Conservation (phyloP, 2,113 vertebrate genomes). For the Pao palembangensis region DNA sequence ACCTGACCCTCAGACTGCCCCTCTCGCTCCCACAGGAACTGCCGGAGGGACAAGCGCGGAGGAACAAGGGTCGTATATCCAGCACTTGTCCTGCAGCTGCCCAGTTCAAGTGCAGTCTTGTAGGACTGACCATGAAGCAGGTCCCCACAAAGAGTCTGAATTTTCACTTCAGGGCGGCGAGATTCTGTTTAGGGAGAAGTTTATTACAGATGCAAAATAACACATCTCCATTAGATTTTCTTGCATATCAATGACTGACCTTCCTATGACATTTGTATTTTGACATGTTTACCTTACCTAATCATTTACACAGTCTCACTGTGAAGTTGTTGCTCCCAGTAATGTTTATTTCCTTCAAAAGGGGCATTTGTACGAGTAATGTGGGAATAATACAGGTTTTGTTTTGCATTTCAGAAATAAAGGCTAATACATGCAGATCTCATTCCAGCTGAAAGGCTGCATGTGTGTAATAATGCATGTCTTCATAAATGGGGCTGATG, state of each 20-base stretch:
- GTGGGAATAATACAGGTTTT: background rate
- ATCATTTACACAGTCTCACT: too few relatives aligned
- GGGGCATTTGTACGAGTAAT: too few relatives aligned
- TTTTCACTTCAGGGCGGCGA: conserved; percentile 9
- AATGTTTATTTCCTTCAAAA: background rate
- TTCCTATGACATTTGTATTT: too few relatives aligned
- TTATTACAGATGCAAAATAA: background rate
- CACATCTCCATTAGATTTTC: conserved; percentile 19
- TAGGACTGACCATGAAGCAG: conserved; percentile 20
- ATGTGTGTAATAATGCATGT: conserved; percentile 46
- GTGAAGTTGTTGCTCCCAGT: background rate
- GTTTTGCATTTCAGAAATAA: background rate
- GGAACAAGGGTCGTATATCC: conserved; percentile 19
- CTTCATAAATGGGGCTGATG: conserved; percentile 55
- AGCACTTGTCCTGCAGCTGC: conserved; percentile 27
- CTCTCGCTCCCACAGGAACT: background rate
- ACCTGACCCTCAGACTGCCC: background rate
- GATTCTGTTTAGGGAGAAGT: conserved; percentile 18
- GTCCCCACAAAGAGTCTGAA: conserved; percentile 11
- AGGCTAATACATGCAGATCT: background rate
- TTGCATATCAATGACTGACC: conserved; percentile 5
- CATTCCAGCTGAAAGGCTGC: conserved; percentile 15
- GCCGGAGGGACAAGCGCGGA: conserved; percentile 9
- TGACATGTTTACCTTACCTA: too few relatives aligned
- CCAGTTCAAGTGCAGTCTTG: conserved; percentile 45